Percentiles rank a stretch among this genome's conserved stretches.
Conservation (phyloP, 2,113 vertebrate species). For the Fulmarus glacialis region DNA sequence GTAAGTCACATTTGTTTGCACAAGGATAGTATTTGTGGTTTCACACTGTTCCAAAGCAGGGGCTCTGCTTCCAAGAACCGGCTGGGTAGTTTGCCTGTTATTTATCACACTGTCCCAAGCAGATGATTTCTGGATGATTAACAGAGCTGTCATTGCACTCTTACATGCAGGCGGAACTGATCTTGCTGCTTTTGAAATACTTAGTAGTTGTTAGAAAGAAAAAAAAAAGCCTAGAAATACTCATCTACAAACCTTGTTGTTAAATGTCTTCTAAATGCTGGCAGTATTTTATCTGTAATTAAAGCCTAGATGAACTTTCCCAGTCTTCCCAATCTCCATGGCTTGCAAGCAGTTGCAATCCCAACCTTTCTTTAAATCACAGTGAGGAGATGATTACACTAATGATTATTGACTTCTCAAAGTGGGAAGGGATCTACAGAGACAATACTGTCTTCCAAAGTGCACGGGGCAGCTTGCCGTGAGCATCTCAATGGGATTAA, state of each 20-base stretch:
- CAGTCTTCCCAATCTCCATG: not conserved
- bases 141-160: not conserved
- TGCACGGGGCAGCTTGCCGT: not conserved
- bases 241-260: not conserved
- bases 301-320: not conserved
- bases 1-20: slow-evolving; percentile 43
- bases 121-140: slow-evolving; percentile 14
- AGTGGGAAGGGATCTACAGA: not conserved
- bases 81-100: not conserved
- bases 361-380: not conserved
- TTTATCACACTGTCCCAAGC: slow-evolving; percentile 6
- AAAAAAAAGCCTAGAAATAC: not conserved
- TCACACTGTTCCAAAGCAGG: slow-evolving; percentile 16
- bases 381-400: not conserved
- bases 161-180: not conserved
- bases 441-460: not conserved
- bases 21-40: slow-evolving; percentile 1
- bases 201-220: not conserved
- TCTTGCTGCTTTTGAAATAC: not conserved
- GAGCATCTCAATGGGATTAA: not conserved
- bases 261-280: not conserved
- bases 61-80: slow-evolving; percentile 34
- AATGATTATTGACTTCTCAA: not conserved
- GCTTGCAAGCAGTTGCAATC: not conserved
- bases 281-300: not conserved